These are phyloP conservation scores for Yponomeuta evonymella DNA, from an alignment of 2,888 invertebrate genomes.

Conservation along the genomic window DNA sequence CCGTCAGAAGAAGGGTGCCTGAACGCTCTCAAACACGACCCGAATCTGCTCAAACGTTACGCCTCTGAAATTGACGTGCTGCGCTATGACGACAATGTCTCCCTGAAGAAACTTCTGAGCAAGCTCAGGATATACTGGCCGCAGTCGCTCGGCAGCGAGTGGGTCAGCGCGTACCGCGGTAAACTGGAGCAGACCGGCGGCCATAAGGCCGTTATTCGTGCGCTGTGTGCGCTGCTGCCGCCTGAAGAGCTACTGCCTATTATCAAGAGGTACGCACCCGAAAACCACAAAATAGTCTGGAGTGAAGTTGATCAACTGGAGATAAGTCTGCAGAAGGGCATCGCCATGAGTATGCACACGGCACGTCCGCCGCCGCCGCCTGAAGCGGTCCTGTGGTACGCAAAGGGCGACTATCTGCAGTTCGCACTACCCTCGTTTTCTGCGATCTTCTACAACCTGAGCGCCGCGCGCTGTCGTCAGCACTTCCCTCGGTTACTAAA, in stretches of 20 bases:
- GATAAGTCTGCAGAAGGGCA: constrained; percentile 42
- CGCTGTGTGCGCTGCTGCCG: constrained; percentile 40
- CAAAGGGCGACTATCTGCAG: constrained; percentile 55
- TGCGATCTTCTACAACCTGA: constrained; percentile 50
- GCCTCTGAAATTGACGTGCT: constrained; percentile 33
- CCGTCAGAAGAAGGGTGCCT: constrained; percentile 41
- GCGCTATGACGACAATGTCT: constrained; percentile 32
- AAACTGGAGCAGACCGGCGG: constrained; percentile 30
- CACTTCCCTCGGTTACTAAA: constrained; percentile 40
- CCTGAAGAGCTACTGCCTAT: constrained; percentile 34
- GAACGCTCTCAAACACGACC: constrained; percentile 54
- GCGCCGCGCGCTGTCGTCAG: constrained; percentile 28
- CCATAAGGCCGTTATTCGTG: constrained; percentile 41
- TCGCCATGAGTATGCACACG: constrained; percentile 55
- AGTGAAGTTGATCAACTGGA: constrained; percentile 38
- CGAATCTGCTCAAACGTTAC: constrained; percentile 37
- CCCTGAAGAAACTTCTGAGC: constrained; percentile 33
- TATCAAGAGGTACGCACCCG: constrained; percentile 44
- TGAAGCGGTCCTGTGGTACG: constrained; percentile 41
- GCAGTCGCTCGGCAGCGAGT: constrained; percentile 36
- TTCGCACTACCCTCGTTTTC: constrained; percentile 49
- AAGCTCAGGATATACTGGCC: constrained; percentile 55
- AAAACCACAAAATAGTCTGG: constrained; percentile 46
- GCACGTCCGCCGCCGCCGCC: constrained; percentile 51
- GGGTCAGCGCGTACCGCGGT: constrained; percentile 33